Percentiles rank a stretch among this genome's conserved stretches.
Conservation (phyloP, 1,140 invertebrate genomes). For the Drosophila quadrilineata region DNA sequence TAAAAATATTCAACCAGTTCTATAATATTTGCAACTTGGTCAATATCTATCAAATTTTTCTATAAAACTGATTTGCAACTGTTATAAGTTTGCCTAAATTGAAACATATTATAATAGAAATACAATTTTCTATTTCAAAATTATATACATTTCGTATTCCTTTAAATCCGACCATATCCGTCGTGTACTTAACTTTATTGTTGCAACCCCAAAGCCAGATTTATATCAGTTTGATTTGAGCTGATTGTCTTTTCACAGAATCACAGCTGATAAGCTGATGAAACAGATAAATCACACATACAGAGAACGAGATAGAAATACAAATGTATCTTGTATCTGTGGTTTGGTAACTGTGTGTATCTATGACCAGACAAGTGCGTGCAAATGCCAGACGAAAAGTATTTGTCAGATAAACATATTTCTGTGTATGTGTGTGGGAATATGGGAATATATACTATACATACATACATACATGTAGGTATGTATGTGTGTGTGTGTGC, state of each 20-base stretch:
- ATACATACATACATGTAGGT: slow-evolving; percentile 10
- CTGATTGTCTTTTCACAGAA: neutral
- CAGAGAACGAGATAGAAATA: too few relatives aligned
- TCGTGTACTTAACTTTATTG: neutral
- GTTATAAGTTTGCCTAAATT: too few relatives aligned
- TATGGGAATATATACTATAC: neutral
- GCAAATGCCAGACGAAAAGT: slow-evolving; percentile 3
- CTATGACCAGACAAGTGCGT: slow-evolving; percentile 23
- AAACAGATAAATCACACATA: too few relatives aligned
- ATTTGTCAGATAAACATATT: slow-evolving; percentile 25
- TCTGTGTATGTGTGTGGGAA: neutral
- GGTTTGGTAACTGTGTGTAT: too few relatives aligned
- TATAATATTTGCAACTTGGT: too few relatives aligned
- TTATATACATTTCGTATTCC: neutral
- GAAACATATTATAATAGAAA: too few relatives aligned
- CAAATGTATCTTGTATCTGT: neutral
- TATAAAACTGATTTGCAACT: too few relatives aligned
- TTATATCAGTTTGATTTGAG: neutral
- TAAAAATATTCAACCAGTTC: too few relatives aligned
- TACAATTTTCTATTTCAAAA: too few relatives aligned
- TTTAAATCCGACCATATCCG: neutral
- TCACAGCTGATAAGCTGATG: slow-evolving; percentile 2
- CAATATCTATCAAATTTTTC: too few relatives aligned
- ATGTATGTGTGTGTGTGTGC: neutral
- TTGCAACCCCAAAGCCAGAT: neutral